Base-by-base conservation (phyloP, 2,888 invertebrate species). In the Argynnis bischoffii region DNA sequence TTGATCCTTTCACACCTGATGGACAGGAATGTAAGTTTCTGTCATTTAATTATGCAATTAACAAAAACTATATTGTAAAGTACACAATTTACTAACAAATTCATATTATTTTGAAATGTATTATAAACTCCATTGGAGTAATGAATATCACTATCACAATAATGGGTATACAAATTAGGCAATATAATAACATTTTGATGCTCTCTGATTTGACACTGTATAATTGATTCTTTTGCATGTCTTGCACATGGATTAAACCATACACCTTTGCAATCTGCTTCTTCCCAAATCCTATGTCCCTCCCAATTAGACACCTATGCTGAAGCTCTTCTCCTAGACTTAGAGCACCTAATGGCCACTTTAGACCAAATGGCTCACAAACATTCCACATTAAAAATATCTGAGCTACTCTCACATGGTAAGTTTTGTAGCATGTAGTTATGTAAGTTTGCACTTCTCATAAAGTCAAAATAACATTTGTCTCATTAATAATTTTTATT, bases 261-360 rank as follows among this genome's bases (percentile, higher is more conserved):
- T 81, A 83, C 84, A 82, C 82, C 82, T 82, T 79, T 82, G 83
- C 81, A 83, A 79, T 82, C 81, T 77, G 89, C 89, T 89, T 89
- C 75, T 79, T 84, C 85, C 83, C 76, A 72, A 77, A 80, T 83
- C 72, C 74, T 63, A 46, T 46, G 60, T 50, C 64, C 69, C 69
- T 64, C 69, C 72, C 83, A 85, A 79, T 78, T 87, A 93, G 93
- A 90, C 85, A 92, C 93, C 79, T 93, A 93, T 78, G 93, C 93
- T 75, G 93, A 93, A 88, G 87, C 93, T 85, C 88, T 93, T 64
- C 92, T 93, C 85, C 90, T 93, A 83, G 93, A 93, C 78, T 89
- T 93, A 88, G 93, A 93, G 88, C 90, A 93, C 88, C 91, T 93
- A 74, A 93, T 93, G 93, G 92, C 93, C 79, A 93, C 93, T 79